Evolutionary conservation across 2,888 invertebrate genomes (phyloP), one percentile per base, ranked within the genome.

Genomic region (Agapostemon virescens): DNA sequence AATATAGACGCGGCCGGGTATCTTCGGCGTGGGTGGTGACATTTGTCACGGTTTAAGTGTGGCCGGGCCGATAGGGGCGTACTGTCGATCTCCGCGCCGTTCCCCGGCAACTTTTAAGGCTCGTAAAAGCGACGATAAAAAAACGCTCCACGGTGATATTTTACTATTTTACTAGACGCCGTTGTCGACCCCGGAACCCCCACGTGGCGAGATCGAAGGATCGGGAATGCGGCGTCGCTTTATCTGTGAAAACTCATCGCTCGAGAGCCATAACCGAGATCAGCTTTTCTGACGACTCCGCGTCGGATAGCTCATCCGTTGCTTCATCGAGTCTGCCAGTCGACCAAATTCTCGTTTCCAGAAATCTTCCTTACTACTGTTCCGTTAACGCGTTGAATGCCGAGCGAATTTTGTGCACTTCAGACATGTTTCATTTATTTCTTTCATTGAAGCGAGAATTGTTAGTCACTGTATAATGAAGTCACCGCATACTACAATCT

Each of bases 31-130:
- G 86, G 87, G 87, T 81, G 87, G 81, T 83, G 87, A 87, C 84
- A 79, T 87, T 87, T 87, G 87, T 87, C 85, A 87, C 86, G 85
- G 81, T 86, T 86, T 86, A 86, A 87, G 83, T 82, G 86, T 81
- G 77, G 76, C 71, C 79, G 40, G 67, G 20, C 74, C 77, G 81
- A 84, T 82, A 82, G 80, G 74, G 64, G 66, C 79, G 74, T 61
- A 68, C 74, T 74, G 73, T 83, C 81, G 81, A 86, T 82, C 81
- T 76, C 69, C 72, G 81, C n/a, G 61, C 69, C 63, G n/a, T 36
- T 49, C 63, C 23, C 11, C 52, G 66, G 79, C 64, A 75, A 83
- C 77, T 82, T 86, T 87, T 74, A 82, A 85, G 82, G 79, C 77
- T 84, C 86, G 77, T 87, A 87, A 87, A 87, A 81, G 71, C 67